These are phyloP conservation scores for Brachionus plicatilis DNA, from an alignment of 1,140 invertebrate species.

Conservation along the genomic window DNA sequence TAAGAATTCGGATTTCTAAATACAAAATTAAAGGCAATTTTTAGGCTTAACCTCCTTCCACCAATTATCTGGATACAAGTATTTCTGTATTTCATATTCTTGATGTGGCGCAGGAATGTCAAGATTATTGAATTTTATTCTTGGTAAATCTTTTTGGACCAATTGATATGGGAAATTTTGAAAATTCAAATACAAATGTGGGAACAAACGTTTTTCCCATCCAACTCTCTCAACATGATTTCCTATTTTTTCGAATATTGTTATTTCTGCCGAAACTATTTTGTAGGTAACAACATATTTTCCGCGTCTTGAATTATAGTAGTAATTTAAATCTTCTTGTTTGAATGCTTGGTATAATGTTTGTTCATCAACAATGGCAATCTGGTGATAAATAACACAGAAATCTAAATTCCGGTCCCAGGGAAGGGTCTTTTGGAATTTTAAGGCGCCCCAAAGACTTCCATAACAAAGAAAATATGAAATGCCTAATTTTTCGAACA, in stretches of 20 bases:
- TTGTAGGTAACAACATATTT: conserved; percentile 48
- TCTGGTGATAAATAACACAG: conserved; percentile 56
- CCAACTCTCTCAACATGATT: conserved; percentile 59
- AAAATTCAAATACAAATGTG: conserved; percentile 60
- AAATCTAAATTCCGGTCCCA: conserved; percentile 58
- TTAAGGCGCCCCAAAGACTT: conserved; percentile 59
- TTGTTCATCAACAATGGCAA: conserved; percentile 53
- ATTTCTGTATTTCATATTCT: conserved; percentile 63
- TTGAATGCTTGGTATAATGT: conserved; percentile 52
- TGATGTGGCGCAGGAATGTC: conserved; percentile 60
- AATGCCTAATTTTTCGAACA: conserved; percentile 49
- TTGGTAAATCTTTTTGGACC: conserved; percentile 58
- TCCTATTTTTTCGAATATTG: conserved; percentile 54
- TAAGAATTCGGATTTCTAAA: no score
- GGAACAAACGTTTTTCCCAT: conserved; percentile 60
- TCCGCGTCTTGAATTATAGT: conserved; percentile 56
- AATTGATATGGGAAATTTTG: conserved; percentile 62
- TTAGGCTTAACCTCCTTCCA: conserved; percentile 61
- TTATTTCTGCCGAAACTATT: conserved; percentile 46
- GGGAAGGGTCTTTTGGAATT: conserved; percentile 53
- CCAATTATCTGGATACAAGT: conserved; percentile 63
- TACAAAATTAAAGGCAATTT: conserved; percentile 48
- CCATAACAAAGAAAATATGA: conserved; percentile 59
- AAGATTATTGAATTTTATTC: conserved; percentile 55
- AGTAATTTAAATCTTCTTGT: conserved; percentile 47